Evolutionary conservation across 2,797 vertebrate genomes (phyloP).

Genomic region (Spinus olivaceus): DNA sequence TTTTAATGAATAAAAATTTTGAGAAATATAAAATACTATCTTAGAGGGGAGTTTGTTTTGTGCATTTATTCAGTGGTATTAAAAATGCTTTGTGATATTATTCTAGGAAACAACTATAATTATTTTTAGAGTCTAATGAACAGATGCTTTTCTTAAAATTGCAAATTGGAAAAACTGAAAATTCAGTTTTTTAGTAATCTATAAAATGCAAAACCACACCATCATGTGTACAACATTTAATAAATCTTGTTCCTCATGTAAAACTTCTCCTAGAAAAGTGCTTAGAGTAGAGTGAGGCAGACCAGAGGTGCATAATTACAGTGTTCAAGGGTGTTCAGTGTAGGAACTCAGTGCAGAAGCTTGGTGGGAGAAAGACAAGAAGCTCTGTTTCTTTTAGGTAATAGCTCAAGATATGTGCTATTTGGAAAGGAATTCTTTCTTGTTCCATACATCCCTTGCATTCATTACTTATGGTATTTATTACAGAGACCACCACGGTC

Average conservation of each 20-base stretch:
- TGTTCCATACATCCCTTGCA: neutral
- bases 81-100: neutral
- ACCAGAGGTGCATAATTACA: neutral
- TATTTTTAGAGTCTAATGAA: neutral
- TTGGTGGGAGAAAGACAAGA: neutral
- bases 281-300: neutral
- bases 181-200: neutral
- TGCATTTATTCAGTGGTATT: neutral
- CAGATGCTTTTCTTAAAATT: neutral
- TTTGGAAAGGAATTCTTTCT: neutral
- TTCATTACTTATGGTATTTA: neutral
- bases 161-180: neutral
- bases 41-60: neutral
- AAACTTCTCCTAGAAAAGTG: rapidly evolving
- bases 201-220: neutral
- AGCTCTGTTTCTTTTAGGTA: neutral
- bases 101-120: neutral
- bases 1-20: neutral
- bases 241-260: neutral
- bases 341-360: neutral
- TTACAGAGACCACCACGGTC: neutral
- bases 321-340: neutral
- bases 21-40: neutral
- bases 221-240: neutral
- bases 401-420: neutral